Percentiles rank a stretch among this genome's conserved stretches.
These are phyloP conservation scores for Poeciliopsis presidionis DNA, from an alignment of 2,797 vertebrate species.

Conservation along the genomic window DNA sequence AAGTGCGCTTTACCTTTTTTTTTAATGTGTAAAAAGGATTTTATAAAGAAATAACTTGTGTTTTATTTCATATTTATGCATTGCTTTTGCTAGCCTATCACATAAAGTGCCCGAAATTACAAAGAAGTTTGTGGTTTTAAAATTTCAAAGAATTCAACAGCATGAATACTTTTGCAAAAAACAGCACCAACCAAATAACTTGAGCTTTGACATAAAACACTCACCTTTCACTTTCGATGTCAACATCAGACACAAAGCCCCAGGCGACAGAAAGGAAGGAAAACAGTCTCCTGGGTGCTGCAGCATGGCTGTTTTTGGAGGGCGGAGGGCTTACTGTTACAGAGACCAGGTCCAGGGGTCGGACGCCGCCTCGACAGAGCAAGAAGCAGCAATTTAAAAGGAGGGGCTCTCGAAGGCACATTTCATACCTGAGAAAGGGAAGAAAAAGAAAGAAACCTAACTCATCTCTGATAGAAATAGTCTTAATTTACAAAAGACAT, in stretches of 20 bases:
- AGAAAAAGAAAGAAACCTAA: background rate
- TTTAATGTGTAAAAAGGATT: background rate
- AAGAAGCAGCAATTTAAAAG: slow-evolving; percentile 91
- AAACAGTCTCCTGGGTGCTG: slow-evolving; percentile 82
- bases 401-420: slow-evolving; percentile 89
- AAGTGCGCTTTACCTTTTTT: background rate
- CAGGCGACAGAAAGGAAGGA: slow-evolving; percentile 95
- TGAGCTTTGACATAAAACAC: slow-evolving; percentile 10
- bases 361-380: slow-evolving; percentile 87
- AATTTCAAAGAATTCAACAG: background rate
- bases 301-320: slow-evolving; percentile 68
- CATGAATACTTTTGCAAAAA: background rate
- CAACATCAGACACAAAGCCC: slow-evolving; percentile 94
- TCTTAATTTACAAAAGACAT: background rate
- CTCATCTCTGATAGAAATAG: background rate
- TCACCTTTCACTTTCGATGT: slow-evolving; percentile 92
- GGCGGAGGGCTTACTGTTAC: slow-evolving; percentile 84
- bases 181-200: background rate
- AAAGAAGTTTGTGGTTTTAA: background rate
- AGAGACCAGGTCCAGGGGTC: slow-evolving; percentile 90
- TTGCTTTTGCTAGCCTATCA: background rate
- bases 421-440: slow-evolving; percentile 84
- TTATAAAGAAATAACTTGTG: background rate
- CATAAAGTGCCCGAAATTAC: background rate
- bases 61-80: background rate